phyloP scores from a whole-genome alignment of 2,113 vertebrate species.

The Apodemus speciosus region DNA sequence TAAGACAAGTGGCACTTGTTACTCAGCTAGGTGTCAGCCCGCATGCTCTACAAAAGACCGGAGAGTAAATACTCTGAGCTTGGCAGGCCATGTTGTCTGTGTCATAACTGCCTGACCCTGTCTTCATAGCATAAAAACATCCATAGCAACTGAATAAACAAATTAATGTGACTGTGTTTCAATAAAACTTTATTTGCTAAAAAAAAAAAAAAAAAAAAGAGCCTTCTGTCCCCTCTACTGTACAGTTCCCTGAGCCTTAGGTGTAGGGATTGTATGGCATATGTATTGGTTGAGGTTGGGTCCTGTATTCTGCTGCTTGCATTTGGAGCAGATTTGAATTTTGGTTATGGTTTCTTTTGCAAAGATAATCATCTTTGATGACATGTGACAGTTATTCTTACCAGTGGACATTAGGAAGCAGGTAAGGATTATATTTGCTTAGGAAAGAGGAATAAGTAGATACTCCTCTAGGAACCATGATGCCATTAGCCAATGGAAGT shows the following conservation, averaged over 20 bases:
- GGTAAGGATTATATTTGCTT: background rate
- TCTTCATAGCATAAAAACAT: too few species aligned
- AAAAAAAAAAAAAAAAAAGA: too few species aligned
- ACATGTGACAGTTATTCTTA: background rate
- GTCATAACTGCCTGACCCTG: too few species aligned
- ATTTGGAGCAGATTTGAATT: background rate
- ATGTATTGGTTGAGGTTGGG: background rate
- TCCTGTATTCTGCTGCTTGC: background rate
- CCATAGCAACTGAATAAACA: too few species aligned
- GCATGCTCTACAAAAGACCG: too few species aligned
- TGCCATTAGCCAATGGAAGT: background rate
- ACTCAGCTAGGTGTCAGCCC: too few species aligned
- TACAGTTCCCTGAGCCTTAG: background rate
- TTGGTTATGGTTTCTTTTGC: background rate
- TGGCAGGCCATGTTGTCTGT: too few species aligned
- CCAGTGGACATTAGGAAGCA: background rate
- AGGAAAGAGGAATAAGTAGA: background rate
- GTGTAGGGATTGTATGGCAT: background rate
- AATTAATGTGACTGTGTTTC: too few species aligned
- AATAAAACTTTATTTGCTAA: too few species aligned
- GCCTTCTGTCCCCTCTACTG: background rate
- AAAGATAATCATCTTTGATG: background rate
- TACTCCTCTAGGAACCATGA: too few species aligned
- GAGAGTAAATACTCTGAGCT: too few species aligned
- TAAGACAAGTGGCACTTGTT: too few species aligned